phyloP scores from a whole-genome alignment of 2,888 invertebrate species.

The Mallateleia sp. region DNA sequence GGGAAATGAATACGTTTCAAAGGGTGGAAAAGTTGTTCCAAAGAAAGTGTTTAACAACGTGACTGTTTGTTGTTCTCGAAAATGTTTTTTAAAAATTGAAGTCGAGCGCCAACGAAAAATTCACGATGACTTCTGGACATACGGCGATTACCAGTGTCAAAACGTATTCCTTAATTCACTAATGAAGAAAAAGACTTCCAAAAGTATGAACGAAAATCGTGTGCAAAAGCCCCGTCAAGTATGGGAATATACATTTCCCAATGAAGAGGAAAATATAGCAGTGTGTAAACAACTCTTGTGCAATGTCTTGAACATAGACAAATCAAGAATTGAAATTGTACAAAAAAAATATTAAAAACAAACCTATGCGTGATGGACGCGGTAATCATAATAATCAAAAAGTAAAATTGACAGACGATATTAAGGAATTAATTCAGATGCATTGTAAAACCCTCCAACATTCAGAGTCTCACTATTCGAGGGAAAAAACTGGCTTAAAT shows the following conservation, averaged over 20 bases:
- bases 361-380: too few relatives aligned
- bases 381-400: neutral
- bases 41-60: constrained; percentile 4
- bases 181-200: too few relatives aligned
- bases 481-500: constrained; percentile 39
- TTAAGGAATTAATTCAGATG: neutral
- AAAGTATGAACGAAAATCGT: too few relatives aligned
- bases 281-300: too few relatives aligned
- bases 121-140: constrained; percentile 28
- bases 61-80: neutral
- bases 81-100: constrained; percentile 24
- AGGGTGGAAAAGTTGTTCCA: neutral
- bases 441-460: constrained; percentile 63
- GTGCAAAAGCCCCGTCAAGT: too few relatives aligned
- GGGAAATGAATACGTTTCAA: neutral
- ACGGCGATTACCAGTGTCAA: constrained; percentile 11
- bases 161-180: neutral
- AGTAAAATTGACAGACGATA: neutral
- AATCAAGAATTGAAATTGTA: neutral
- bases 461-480: constrained; percentile 56
- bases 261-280: too few relatives aligned
- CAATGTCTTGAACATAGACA: neutral
- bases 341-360: neutral
- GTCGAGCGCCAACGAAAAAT: neutral
- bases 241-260: too few relatives aligned